Conservation (phyloP, 2,888 invertebrate genomes). For the Phyllotreta striolata region DNA sequence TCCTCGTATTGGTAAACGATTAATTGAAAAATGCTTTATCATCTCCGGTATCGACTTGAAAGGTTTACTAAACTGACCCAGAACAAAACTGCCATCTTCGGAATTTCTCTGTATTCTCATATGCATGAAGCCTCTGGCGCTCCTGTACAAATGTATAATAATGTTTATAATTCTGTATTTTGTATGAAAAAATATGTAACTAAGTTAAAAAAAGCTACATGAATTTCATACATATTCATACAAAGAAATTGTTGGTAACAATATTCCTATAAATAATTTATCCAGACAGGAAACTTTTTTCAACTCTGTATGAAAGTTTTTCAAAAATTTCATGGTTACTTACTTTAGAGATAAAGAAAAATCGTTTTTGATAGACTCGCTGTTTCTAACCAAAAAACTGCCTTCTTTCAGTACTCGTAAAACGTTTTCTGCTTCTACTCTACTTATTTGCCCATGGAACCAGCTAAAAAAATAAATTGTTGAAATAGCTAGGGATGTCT, state of each 20-base stretch:
- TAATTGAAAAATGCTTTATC: slow-evolving; percentile 92
- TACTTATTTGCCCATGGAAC: slow-evolving; percentile 94
- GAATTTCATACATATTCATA: no score
- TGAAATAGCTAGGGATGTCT: neutral
- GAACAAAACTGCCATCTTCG: slow-evolving; percentile 80
- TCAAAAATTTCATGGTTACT: slow-evolving; percentile 64
- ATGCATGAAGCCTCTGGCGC: slow-evolving; percentile 95
- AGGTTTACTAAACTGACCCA: slow-evolving; percentile 93
- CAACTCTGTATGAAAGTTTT: no score
- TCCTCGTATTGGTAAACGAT: slow-evolving; percentile 92
- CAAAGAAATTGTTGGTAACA: no score
- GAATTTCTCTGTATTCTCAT: slow-evolving; percentile 88
- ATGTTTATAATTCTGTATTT: slow-evolving; percentile 17
- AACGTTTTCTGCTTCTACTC: slow-evolving; percentile 90
- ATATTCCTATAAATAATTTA: no score
- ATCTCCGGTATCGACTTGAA: slow-evolving; percentile 94
- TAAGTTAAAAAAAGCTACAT: slow-evolving; percentile 2
- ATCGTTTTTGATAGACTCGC: slow-evolving; percentile 92
- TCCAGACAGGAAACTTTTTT: no score
- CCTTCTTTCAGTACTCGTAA: slow-evolving; percentile 86
- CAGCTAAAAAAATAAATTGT: slow-evolving; percentile 67
- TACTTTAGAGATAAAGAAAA: slow-evolving; percentile 95
- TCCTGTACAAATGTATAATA: slow-evolving; percentile 67
- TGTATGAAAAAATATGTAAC: slow-evolving; percentile 3
- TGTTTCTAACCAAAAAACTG: slow-evolving; percentile 92